Evolutionary conservation across 2,797 vertebrate species (phyloP).

Genomic region (Lutjanus argentimaculatus): DNA sequence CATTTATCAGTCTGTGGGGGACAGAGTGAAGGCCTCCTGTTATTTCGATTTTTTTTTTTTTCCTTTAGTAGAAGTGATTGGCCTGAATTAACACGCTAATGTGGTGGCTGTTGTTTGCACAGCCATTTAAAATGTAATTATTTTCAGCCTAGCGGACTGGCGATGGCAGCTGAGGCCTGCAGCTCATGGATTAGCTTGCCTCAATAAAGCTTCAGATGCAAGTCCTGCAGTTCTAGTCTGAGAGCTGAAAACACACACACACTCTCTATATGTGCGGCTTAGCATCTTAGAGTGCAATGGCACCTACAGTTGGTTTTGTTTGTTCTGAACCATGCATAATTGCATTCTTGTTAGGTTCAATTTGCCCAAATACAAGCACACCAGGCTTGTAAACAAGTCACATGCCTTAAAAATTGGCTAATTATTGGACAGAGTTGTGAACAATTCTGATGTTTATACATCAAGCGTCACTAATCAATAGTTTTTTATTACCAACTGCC

Average conservation of each 20-base stretch:
- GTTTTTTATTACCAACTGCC: not conserved
- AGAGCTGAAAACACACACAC: conserved; percentile 29
- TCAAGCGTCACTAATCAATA: not conserved
- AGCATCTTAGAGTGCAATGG: conserved; percentile 12
- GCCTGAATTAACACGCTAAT: conserved; percentile 82
- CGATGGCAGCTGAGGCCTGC: conserved; percentile 71
- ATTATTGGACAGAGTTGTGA: not conserved
- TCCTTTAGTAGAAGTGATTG: conserved; percentile 72
- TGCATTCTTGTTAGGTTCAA: conserved; percentile 32
- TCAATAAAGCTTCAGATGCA: conserved; percentile 67
- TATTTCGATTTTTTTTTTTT: conserved; percentile 50
- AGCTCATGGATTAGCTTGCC: conserved; percentile 73
- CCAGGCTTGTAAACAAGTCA: conserved; percentile 15
- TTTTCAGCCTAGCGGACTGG: conserved; percentile 72
- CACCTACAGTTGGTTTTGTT: conserved; percentile 54
- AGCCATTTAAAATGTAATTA: conserved; percentile 87
- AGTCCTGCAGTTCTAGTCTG: conserved; percentile 44
- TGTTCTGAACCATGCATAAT: conserved; percentile 25
- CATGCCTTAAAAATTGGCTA: not conserved
- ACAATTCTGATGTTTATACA: not conserved
- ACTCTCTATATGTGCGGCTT: conserved; percentile 19
- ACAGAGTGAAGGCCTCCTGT: conserved; percentile 66
- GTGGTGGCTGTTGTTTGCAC: conserved; percentile 77
- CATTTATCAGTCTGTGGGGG: conserved; percentile 79
- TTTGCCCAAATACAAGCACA: conserved; percentile 20